Conservation (phyloP, 2,797 vertebrate genomes). For the Pogonophryne albipinna region DNA sequence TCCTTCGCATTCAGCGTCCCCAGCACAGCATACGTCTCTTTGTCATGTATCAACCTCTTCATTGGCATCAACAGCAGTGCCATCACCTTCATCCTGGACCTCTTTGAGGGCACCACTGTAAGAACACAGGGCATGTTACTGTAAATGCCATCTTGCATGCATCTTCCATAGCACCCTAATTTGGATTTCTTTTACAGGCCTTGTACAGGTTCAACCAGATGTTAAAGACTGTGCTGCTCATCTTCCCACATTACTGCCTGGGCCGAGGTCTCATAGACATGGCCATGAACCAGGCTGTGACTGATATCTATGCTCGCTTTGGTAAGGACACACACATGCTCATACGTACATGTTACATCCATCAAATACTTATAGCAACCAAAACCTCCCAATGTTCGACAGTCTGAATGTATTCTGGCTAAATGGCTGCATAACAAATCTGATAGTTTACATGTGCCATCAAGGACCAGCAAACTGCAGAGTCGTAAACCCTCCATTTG, state of each 20-base stretch:
- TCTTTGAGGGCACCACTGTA: conserved; percentile 92
- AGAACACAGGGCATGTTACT: conserved; percentile 2
- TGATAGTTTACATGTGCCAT: neutral
- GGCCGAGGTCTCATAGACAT: conserved; percentile 95
- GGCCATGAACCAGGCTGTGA: conserved; percentile 94
- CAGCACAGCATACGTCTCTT: conserved; percentile 94
- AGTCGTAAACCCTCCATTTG: neutral
- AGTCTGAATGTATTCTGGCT: neutral
- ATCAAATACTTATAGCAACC: neutral
- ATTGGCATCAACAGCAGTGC: conserved; percentile 96
- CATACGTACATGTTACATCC: neutral
- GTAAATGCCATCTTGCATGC: neutral
- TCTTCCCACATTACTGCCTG: conserved; percentile 96
- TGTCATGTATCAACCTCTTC: conserved; percentile 96
- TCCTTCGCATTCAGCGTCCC: conserved; percentile 92
- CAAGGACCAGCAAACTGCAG: neutral
- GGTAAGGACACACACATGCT: conserved; percentile 81
- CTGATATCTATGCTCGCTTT: conserved; percentile 91
- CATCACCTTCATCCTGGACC: conserved; percentile 93
- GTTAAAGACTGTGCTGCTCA: conserved; percentile 88
- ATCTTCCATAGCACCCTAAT: neutral
- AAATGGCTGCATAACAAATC: conserved; percentile 11
- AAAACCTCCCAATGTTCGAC: conserved; percentile 25
- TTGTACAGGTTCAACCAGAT: conserved; percentile 90
- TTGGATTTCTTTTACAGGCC: conserved; percentile 76